Evolutionary conservation across 2,888 invertebrate species (phyloP).

Genomic region (Polydrusus pterygomalis): DNA sequence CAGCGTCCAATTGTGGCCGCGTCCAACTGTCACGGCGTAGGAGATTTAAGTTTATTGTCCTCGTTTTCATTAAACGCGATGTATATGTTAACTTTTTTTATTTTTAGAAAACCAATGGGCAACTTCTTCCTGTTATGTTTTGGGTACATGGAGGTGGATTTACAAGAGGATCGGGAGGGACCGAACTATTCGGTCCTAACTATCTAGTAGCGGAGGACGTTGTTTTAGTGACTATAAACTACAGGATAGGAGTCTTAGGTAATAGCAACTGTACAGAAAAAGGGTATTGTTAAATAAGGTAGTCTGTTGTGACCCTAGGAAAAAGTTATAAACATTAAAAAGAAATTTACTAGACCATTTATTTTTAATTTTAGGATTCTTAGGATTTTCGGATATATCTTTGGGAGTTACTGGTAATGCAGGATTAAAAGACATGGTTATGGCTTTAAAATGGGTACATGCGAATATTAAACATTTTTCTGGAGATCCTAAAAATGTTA

Average conservation of each 20-base stretch:
- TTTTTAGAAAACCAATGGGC: conserved; percentile 19
- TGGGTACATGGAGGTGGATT: conserved; percentile 72
- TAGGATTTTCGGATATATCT: conserved; percentile 72
- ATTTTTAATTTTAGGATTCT: conserved; percentile 69
- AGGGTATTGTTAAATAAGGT: too few species aligned
- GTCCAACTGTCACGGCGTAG: too few species aligned
- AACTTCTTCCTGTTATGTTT: conserved; percentile 68
- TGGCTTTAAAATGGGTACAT: conserved; percentile 74
- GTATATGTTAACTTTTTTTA: too few species aligned
- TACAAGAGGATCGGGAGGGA: conserved; percentile 65
- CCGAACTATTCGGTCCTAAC: conserved; percentile 67
- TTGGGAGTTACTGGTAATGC: conserved; percentile 75
- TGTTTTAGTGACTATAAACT: conserved; percentile 69
- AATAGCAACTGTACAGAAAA: conserved; percentile 35
- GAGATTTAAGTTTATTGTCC: too few species aligned
- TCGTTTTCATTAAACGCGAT: too few species aligned
- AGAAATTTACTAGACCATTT: neutral
- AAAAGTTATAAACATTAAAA: neutral
- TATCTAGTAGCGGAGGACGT: conserved; percentile 68
- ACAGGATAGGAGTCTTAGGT: conserved; percentile 69
- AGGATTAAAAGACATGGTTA: conserved; percentile 74
- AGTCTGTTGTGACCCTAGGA: too few species aligned
- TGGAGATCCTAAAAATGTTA: conserved; percentile 74
- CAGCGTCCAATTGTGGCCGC: too few species aligned
- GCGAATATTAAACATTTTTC: conserved; percentile 73